Percentiles rank a stretch among this genome's conserved stretches.
These are phyloP conservation scores for Crotalus adamanteus DNA, from an alignment of 2,797 vertebrate genomes.

Conservation along the genomic window DNA sequence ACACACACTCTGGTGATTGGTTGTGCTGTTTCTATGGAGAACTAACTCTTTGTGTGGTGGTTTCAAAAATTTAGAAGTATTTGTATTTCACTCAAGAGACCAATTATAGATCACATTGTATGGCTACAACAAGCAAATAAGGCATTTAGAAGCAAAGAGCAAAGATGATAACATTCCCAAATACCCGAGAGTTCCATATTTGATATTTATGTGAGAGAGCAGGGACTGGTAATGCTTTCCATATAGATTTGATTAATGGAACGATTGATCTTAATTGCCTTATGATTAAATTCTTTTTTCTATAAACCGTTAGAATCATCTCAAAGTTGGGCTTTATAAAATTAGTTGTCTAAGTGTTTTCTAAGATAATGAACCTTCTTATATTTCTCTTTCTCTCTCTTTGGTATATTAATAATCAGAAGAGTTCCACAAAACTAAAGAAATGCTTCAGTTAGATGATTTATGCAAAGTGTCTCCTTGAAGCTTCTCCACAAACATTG, in stretches of 20 bases:
- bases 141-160: constrained; percentile 11
- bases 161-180: not conserved
- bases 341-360: not conserved
- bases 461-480: not conserved
- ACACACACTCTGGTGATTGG: not conserved
- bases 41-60: not conserved
- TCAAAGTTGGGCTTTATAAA: not conserved
- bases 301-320: constrained; percentile 7
- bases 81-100: constrained; percentile 31
- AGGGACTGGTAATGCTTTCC: not conserved
- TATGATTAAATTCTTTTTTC: constrained; percentile 17
- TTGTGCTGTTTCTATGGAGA: constrained; percentile 40
- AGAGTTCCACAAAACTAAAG: not conserved
- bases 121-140: not conserved
- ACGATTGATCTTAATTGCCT: constrained; percentile 36
- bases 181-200: not conserved
- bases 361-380: not conserved
- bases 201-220: not conserved
- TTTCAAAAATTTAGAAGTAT: constrained; percentile 33
- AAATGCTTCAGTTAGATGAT: not conserved
- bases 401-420: not conserved
- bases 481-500: not conserved
- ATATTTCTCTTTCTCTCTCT: not conserved
- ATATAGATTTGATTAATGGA: constrained; percentile 27
- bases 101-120: constrained; percentile 5